Evolutionary conservation across 2,797 vertebrate genomes (phyloP), one percentile per base, ranked within the genome.

Genomic region (Eulemur mongoz): DNA sequence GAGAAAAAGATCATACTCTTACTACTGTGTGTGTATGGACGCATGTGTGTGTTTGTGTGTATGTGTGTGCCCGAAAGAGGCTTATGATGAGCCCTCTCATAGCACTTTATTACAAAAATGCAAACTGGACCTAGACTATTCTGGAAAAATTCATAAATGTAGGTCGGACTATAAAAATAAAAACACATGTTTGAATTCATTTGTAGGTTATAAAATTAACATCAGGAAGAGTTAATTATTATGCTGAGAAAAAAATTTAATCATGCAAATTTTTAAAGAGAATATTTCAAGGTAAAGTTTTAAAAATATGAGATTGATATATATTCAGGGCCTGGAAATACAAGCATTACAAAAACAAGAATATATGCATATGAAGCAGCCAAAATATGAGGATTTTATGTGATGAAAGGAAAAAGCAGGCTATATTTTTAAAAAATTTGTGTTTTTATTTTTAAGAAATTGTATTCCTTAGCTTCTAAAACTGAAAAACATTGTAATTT

Each of bases 31-130:
- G 5, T 52, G 45, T 0, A 5, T 48, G 22, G 20, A 57, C 3
- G 43, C 23, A 4, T 70, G 14, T 22, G 35, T 35, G 14, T 54
- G 38, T 35, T 7, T 57, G 14, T 48, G 75, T 32, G 61, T 61
- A 7, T 70, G 7, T 20, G 38, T 11, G 5, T 38, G 8, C 18
- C 17, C 0, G 6, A 35, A 5, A 54, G 17, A 93, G 59, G 18
- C 15, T 52, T 59, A 75, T 2, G 10, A 32, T 7, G 0, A 48
- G 72, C 4, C 43, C 18, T 76, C 7, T 20, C 2, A 67, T 17
- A 93, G 10, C 12, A 57, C 1, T 54, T 96, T 63, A 80, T 89
- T 95, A 43, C 4, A 48, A 85, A 90, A 73, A 97, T 86, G 48
- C 0, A 22, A 89, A 0, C 83, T 61, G 38, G 25, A 92, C 81